These are phyloP conservation scores for Limnephilus lunatus DNA, from an alignment of 2,888 invertebrate species.

Conservation along the genomic window DNA sequence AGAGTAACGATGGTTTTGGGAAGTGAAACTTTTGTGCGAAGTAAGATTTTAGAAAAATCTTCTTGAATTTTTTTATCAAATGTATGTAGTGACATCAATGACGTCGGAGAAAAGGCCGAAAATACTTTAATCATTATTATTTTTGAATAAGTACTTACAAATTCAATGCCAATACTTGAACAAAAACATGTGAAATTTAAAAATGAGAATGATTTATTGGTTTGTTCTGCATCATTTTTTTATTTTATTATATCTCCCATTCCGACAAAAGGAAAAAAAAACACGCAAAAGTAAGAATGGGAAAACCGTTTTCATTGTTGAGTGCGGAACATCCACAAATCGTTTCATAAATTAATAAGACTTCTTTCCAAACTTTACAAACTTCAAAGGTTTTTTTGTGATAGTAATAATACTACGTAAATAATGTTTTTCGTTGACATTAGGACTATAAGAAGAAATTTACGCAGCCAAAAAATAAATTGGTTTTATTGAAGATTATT, in stretches of 20 bases:
- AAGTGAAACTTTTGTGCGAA: too few species aligned
- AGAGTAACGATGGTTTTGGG: too few species aligned
- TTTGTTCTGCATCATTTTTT: not conserved
- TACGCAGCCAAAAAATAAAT: not conserved
- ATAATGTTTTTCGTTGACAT: not conserved
- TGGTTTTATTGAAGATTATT: not conserved
- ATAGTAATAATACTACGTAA: not conserved
- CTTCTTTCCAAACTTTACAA: not conserved
- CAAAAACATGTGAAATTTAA: not conserved
- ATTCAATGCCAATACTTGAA: not conserved
- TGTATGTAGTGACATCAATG: too few species aligned
- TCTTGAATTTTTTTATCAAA: too few species aligned
- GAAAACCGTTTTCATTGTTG: slow-evolving; percentile 30
- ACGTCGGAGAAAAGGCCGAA: too few species aligned
- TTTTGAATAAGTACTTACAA: not conserved
- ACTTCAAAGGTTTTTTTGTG: not conserved
- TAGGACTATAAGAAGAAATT: not conserved
- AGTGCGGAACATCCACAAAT: not conserved
- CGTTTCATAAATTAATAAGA: slow-evolving; percentile 3
- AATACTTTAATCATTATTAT: not conserved
- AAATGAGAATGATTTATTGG: not conserved
- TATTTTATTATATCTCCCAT: not conserved
- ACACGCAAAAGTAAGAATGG: not conserved
- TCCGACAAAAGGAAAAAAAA: not conserved
- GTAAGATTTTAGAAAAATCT: too few species aligned